Evolutionary conservation across 2,113 vertebrate species (phyloP), one percentile per base, ranked within the genome.

Genomic region (Sylvicapra grimmia): DNA sequence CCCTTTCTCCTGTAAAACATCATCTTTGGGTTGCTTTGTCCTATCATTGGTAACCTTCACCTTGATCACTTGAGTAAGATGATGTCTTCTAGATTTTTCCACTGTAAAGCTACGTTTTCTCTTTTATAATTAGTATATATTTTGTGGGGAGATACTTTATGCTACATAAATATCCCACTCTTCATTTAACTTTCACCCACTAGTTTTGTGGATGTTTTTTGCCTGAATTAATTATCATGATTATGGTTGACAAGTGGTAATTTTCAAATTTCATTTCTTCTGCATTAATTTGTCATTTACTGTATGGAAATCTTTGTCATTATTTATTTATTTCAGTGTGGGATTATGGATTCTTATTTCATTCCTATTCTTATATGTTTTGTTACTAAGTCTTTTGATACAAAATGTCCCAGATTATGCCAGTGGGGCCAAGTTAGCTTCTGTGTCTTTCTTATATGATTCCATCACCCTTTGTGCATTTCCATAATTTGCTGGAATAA

Each of bases 231-330:
- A 72, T 88, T 86, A 93, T 65, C 16, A 44, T 31, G 23, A 59
- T 85, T 80, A 80, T 49, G 11, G 53, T 51, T 95, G 47, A 90
- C 16, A 82, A 77, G 27, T 49, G 8, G 6, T 44, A 85, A 47
- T 88, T 94, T 63, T 75, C 56, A 97, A 72, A 89, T 93, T 88
- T 19, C 18, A 49, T 94, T 94, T 84, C n/a, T 88, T 88, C 23
- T 88, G 10, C 6, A 33, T 77, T 75, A 53, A 25, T 87, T 83
- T 90, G 23, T 53, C 13, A 77, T 65, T 72, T 96, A 61, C 0
- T 63, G 4, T 27, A 53, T 65, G 19, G 10, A 53, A 86, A 59
- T 15, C 7, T 23, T 72, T 59, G 10, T 25, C 83, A 9, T 9
- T 89, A 3, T 10, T 15, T 14, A n/a, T 27, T 56, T 18, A 44